These are phyloP conservation scores for Blastobasis adustella DNA, from an alignment of 2,888 invertebrate genomes.

Conservation along the genomic window DNA sequence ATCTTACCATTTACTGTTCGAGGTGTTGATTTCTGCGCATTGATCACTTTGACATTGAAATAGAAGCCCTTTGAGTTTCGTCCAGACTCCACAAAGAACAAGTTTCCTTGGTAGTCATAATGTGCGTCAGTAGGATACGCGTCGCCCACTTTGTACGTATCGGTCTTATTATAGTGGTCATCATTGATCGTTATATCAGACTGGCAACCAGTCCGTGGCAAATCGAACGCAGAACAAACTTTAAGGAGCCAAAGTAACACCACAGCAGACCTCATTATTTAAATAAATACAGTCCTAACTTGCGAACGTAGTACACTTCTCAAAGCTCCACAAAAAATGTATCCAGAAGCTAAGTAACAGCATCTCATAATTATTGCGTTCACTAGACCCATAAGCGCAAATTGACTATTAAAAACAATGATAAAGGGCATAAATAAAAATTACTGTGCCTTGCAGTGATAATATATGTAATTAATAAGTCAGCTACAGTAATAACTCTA, in stretches of 20 bases:
- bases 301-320: no score
- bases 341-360: no score
- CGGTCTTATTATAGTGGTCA: slow-evolving; percentile 36
- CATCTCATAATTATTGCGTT: no score
- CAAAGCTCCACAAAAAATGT: no score
- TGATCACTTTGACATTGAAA: slow-evolving; percentile 43
- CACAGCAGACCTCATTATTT: slow-evolving; percentile 23
- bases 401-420: background rate
- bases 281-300: no score
- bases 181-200: slow-evolving; percentile 44
- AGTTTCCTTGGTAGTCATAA: slow-evolving; percentile 47
- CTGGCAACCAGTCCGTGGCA: slow-evolving; percentile 35
- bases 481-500: background rate
- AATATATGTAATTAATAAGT: slow-evolving; percentile 1
- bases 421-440: background rate
- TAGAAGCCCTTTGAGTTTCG: slow-evolving; percentile 35
- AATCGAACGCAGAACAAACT: slow-evolving; percentile 37
- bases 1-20: slow-evolving; percentile 43
- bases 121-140: slow-evolving; percentile 50
- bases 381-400: no score
- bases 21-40: slow-evolving; percentile 27
- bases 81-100: slow-evolving; percentile 48
- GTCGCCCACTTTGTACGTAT: slow-evolving; percentile 36
- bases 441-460: background rate
- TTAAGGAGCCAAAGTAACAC: slow-evolving; percentile 22